A percentile compares a stretch with the other conserved stretches of the same genome.
Conservation (phyloP, 2,113 vertebrate species). For the Stercorarius parasiticus region DNA sequence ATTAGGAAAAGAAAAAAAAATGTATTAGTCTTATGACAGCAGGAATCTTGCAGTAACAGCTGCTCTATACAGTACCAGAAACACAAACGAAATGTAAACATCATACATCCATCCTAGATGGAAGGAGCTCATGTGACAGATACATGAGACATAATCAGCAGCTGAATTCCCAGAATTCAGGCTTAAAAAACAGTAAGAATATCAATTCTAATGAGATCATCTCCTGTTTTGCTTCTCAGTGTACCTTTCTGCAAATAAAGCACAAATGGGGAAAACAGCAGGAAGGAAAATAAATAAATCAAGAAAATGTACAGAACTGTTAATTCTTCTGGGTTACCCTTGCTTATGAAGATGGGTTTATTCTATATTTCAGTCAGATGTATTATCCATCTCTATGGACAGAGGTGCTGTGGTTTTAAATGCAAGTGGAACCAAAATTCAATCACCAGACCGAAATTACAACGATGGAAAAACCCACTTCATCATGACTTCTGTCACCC, state of each 20-base stretch:
- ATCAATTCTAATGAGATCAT: neutral
- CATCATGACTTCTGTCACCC: slow-evolving; percentile 83
- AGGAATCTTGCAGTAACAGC: neutral
- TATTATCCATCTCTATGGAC: slow-evolving; percentile 88
- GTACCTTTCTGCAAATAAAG: neutral
- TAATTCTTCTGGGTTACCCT: neutral
- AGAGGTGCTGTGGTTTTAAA: slow-evolving; percentile 89
- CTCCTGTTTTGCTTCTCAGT: neutral
- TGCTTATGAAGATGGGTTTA: neutral
- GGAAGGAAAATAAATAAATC: neutral
- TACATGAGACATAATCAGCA: neutral
- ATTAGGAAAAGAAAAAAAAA: neutral
- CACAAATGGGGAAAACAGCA: neutral
- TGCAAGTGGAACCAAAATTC: slow-evolving; percentile 83
- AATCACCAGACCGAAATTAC: slow-evolving; percentile 84
- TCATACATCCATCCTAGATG: neutral
- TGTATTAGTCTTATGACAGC: neutral
- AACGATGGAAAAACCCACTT: slow-evolving; percentile 89
- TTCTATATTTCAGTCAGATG: slow-evolving; percentile 78
- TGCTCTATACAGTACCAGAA: neutral
- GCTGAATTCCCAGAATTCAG: neutral
- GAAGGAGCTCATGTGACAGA: neutral
- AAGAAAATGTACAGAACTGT: neutral
- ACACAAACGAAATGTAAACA: neutral
- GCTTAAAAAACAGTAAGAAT: neutral